Evolutionary conservation across 2,797 vertebrate genomes (phyloP), one percentile per base, ranked within the genome.

Genomic region (Loris lydekkerianus): DNA sequence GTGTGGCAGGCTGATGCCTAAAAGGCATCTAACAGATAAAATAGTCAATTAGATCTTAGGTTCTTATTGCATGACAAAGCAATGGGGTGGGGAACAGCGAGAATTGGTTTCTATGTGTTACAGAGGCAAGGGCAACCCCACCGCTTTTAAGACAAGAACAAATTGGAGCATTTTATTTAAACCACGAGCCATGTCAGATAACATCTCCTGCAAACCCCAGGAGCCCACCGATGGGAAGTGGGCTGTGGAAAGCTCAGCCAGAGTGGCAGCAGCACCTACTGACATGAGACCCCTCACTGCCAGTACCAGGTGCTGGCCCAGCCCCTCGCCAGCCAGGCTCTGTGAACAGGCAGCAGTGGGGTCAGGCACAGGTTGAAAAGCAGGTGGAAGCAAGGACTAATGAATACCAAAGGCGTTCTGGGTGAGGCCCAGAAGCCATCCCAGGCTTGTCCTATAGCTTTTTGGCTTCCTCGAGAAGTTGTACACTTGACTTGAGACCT

Each of bases 401-500:
- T 56, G 83, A 94, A 78, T 75, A 93, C 80, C 86, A 13, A 21
- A 10, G 69, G 78, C 77, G 75, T 84, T 40, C 89, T 82, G 7
- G 13, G 4, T 2, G 25, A 46, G 31, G 40, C 60, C 31, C 34
- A 78, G 77, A 69, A 73, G 63, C 40, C 65, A 69, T 0, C 31
- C 78, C 43, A 0, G 34, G 4, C 77, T 46, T 61, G 53, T 20
- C 27, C 53, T 34, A 27, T 43, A 78, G 95, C 93, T 96, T 84
- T 49, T 10, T n/a, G 58, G 69, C 73, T 90, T 69, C 70, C 83
- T 72, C 10, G 37, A 61, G 21, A 86, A 60, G 46, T 5, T 73
- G 69, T 70, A 13, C 18, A n/a, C n/a, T 40, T 69, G 63, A n/a
- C n/a, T 40, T 69, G 63, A 70, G 49, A 83, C 97, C 95, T 95